Evolutionary conservation across 2,113 vertebrate genomes (phyloP).

Genomic region (Gallinago paraguaiae): DNA sequence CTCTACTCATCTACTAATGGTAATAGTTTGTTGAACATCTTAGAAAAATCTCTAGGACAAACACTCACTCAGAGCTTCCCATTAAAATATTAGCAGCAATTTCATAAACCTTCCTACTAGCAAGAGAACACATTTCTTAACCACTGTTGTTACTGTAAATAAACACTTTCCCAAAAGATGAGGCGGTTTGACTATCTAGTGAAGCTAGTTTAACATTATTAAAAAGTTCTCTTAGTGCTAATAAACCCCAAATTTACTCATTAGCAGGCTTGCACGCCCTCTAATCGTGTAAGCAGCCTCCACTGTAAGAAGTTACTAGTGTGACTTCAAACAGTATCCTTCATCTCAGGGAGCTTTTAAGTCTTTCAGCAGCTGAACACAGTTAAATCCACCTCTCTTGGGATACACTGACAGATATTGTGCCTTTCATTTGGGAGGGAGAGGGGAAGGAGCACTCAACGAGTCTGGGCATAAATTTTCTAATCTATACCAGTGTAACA

Average conservation of each 20-base stretch:
- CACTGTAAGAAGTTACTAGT: not conserved
- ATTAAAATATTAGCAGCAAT: not conserved
- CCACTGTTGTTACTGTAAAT: not conserved
- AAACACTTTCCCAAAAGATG: not conserved
- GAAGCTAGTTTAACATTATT: not conserved
- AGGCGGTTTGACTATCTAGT: not conserved
- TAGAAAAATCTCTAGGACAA: not conserved
- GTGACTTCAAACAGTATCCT: not conserved
- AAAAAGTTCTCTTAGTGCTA: not conserved
- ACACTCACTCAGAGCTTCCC: not conserved
- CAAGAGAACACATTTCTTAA: not conserved
- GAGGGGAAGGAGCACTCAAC: not conserved
- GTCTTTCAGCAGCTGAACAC: not conserved
- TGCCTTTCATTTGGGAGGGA: not conserved
- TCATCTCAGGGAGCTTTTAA: not conserved
- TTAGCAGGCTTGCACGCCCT: accelerated
- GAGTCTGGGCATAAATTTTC: not conserved
- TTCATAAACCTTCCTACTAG: not conserved
- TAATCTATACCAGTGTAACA: not conserved
- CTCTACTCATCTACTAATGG: not conserved
- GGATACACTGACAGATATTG: not conserved
- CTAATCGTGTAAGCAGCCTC: not conserved
- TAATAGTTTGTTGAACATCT: not conserved
- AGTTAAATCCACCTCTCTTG: not conserved
- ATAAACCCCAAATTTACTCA: not conserved